Percentiles rank a stretch among this genome's conserved stretches.
Conservation (phyloP, 2,888 invertebrate genomes). For the Tolmerus cingulatus region DNA sequence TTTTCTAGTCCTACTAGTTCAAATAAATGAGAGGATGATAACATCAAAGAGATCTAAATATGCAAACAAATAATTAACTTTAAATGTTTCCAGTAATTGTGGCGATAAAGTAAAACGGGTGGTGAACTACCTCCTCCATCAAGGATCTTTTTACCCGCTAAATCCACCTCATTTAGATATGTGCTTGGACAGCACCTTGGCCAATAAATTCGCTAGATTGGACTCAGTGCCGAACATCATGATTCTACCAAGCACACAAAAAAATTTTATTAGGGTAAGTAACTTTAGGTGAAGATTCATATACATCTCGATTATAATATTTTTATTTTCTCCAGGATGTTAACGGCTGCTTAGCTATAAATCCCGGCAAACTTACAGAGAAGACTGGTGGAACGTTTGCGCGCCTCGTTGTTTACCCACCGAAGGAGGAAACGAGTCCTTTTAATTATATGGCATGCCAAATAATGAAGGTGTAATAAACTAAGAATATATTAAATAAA, state of each 20-base stretch:
- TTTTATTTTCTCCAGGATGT: constrained; percentile 69
- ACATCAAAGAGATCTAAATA: no score
- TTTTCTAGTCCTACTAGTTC: not conserved
- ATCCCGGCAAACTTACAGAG: constrained; percentile 84
- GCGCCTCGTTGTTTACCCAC: constrained; percentile 68
- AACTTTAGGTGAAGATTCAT: not conserved
- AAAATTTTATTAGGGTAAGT: constrained; percentile 80
- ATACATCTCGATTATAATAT: not conserved
- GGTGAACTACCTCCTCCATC: constrained; percentile 76
- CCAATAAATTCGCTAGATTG: constrained; percentile 76
- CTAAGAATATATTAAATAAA: not conserved
- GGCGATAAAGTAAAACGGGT: constrained; percentile 79
- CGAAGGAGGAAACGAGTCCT: constrained; percentile 57
- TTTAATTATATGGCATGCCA: constrained; percentile 65
- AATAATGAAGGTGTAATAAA: constrained; percentile 63
- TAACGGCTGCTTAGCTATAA: constrained; percentile 80
- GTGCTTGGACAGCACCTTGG: constrained; percentile 75
- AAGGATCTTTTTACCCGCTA: constrained; percentile 83
- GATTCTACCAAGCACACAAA: constrained; percentile 84
- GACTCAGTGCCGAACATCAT: constrained; percentile 81
- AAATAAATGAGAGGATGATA: not conserved
- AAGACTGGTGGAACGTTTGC: constrained; percentile 80
- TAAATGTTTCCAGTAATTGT: constrained; percentile 58
- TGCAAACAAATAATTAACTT: not conserved
- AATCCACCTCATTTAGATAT: constrained; percentile 75